Evolutionary conservation across 1,140 invertebrate species (phyloP).

Genomic region (Lordiphosa clarofinis): DNA sequence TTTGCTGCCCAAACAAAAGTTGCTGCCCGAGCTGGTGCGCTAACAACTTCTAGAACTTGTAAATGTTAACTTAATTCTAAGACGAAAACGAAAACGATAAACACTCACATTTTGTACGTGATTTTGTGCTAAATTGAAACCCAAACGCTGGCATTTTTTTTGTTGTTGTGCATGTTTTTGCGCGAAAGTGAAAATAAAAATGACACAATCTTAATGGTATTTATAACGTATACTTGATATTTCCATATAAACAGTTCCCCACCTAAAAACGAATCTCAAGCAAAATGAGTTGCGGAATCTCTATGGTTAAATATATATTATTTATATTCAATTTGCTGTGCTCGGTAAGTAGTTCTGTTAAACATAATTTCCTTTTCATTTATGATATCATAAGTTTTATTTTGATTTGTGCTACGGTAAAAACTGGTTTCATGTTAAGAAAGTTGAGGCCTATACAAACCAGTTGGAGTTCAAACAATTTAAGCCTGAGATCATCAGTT

Average conservation of each 20-base stretch:
- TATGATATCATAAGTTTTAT: constrained; percentile 48
- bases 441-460: constrained; percentile 41
- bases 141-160: constrained; percentile 31
- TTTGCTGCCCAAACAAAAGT: constrained; percentile 60
- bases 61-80: constrained; percentile 34
- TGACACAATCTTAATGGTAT: constrained; percentile 9
- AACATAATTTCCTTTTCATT: constrained; percentile 10
- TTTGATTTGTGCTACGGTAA: constrained; percentile 8
- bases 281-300: constrained; percentile 85
- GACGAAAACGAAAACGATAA: constrained; percentile 18
- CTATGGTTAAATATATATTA: constrained; percentile 90
- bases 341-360: constrained; percentile 84
- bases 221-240: constrained; percentile 30
- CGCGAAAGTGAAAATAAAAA: constrained; percentile 7
- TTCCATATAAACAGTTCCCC: constrained; percentile 35
- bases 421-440: constrained; percentile 38
- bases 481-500: constrained; percentile 48
- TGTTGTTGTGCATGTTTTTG: constrained; percentile 3
- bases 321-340: constrained; percentile 92
- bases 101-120: constrained; percentile 26
- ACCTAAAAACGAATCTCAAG: constrained; percentile 35
- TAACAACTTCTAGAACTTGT: constrained; percentile 14
- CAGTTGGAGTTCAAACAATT: constrained; percentile 19
- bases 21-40: constrained; percentile 70
- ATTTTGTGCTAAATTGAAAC: constrained; percentile 34